Conservation (phyloP, 2,113 vertebrate species). For the Platanista minor region DNA sequence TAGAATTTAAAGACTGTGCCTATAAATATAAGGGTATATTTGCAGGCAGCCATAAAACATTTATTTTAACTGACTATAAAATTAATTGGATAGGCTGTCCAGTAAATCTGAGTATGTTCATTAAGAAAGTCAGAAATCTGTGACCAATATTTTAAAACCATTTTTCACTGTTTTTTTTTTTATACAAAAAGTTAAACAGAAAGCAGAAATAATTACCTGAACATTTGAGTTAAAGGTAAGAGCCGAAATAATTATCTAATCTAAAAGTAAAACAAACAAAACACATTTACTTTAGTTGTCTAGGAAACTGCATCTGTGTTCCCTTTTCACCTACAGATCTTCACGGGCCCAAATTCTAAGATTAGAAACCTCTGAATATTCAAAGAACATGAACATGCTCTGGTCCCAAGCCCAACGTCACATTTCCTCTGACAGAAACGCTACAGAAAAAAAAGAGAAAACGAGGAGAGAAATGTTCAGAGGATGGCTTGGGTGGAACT, state of each 20-base stretch:
- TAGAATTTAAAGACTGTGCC: background rate
- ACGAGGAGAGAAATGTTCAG: background rate
- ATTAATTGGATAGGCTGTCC: background rate
- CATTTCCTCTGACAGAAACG: background rate
- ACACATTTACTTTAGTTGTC: background rate
- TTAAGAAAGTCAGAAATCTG: conserved; percentile 26
- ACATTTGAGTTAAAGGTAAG: background rate
- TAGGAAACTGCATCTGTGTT: conserved; percentile 4
- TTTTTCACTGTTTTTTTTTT: background rate
- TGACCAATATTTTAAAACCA: conserved; percentile 7
- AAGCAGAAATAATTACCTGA: conserved; percentile 3
- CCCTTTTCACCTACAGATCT: background rate
- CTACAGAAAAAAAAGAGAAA: conserved; percentile 14
- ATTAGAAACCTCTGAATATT: conserved; percentile 24
- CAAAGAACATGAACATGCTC: background rate
- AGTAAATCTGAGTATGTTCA: background rate
- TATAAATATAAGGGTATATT: background rate
- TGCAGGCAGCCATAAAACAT: conserved; percentile 13
- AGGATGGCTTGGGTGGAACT: background rate
- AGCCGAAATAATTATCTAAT: background rate
- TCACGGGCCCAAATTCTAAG: background rate
- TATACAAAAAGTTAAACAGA: background rate
- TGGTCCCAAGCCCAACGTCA: background rate
- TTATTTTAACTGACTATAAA: conserved; percentile 30
- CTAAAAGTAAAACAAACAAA: conserved; percentile 36